Evolutionary conservation across 2,113 vertebrate species (phyloP).

Genomic region (Hemichromis elongatus): DNA sequence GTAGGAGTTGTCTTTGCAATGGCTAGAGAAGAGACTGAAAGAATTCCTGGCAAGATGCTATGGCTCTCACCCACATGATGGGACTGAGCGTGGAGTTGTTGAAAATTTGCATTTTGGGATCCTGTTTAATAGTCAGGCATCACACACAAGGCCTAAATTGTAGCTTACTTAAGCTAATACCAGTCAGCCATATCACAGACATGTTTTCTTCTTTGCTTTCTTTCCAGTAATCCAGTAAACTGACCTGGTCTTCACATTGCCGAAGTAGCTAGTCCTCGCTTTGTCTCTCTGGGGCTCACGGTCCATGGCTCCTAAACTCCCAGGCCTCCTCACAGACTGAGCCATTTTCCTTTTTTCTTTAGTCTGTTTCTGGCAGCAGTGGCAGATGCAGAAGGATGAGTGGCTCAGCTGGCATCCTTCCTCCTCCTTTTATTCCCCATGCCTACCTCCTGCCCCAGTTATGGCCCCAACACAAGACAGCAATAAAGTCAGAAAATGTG

Average conservation of each 20-base stretch:
- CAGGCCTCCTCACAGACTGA: conserved; percentile 50
- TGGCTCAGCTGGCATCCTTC: conserved; percentile 51
- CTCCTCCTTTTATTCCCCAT: conserved; percentile 58
- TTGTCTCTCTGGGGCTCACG: conserved; percentile 56
- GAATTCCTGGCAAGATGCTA: background rate
- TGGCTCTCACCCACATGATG: conserved; percentile 18
- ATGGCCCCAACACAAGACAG: conserved; percentile 38
- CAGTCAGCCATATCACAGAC: conserved; percentile 16
- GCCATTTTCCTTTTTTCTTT: conserved; percentile 41
- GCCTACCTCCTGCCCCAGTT: conserved; percentile 19
- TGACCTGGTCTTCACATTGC: conserved; percentile 75
- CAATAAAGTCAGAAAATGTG: background rate
- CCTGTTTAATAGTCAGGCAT: background rate
- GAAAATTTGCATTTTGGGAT: background rate
- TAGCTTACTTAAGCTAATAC: background rate
- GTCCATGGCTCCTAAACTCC: conserved; percentile 54
- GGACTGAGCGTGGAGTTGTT: background rate
- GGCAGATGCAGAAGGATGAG: background rate
- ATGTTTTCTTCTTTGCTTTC: background rate
- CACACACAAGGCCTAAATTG: background rate
- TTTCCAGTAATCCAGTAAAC: conserved; percentile 15
- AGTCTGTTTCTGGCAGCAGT: background rate
- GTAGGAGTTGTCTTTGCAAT: conserved; percentile 27
- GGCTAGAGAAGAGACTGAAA: background rate
- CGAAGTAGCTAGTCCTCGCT: conserved; percentile 70